phyloP scores from a whole-genome alignment of 2,888 invertebrate genomes.

The Hydriomena furcata region DNA sequence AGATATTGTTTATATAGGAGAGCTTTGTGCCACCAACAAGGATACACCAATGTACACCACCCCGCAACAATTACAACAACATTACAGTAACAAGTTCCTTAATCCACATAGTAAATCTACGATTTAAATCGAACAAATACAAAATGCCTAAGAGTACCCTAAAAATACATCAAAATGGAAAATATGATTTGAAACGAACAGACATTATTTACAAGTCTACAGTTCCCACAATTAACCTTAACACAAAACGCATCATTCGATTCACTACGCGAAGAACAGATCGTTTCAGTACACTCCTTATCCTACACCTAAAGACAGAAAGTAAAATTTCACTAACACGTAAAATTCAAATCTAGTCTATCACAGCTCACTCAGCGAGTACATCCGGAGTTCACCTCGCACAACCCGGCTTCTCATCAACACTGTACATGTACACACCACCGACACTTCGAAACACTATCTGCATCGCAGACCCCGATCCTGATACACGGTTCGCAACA shows the following conservation, averaged over 20 bases:
- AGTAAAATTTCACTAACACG: slow-evolving; percentile 54
- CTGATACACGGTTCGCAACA: neutral
- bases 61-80: slow-evolving; percentile 67
- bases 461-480: no score
- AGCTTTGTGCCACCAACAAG: slow-evolving; percentile 26
- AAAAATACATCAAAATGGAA: slow-evolving; percentile 80
- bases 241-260: slow-evolving; percentile 49
- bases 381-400: slow-evolving; percentile 44
- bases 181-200: slow-evolving; percentile 66
- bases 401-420: slow-evolving; percentile 16
- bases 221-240: slow-evolving; percentile 70
- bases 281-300: slow-evolving; percentile 58
- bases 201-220: slow-evolving; percentile 70
- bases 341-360: slow-evolving; percentile 75
- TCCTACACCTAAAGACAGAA: slow-evolving; percentile 67
- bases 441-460: no score
- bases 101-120: slow-evolving; percentile 53
- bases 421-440: no score
- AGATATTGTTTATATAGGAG: slow-evolving; percentile 15
- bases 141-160: slow-evolving; percentile 77
- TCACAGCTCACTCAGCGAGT: slow-evolving; percentile 76
- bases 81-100: slow-evolving; percentile 63
- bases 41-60: slow-evolving; percentile 53
- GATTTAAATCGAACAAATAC: slow-evolving; percentile 69
- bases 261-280: slow-evolving; percentile 55